Conservation (phyloP, 2,113 vertebrate genomes). For the Accipiter cooperii region DNA sequence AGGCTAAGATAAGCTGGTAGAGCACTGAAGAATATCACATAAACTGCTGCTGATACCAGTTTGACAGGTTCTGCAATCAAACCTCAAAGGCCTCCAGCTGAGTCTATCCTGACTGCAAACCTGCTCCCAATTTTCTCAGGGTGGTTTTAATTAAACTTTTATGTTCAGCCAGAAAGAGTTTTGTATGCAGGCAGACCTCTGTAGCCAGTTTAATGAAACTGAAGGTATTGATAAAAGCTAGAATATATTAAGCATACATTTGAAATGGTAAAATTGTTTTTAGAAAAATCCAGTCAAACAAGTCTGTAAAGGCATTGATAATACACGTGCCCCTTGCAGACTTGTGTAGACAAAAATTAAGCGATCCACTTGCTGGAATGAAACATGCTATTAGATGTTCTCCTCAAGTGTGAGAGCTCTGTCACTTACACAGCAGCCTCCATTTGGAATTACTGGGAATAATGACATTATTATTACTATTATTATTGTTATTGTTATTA, state of each 20-base stretch:
- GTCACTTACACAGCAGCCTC: background rate
- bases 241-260: background rate
- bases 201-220: background rate
- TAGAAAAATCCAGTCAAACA: background rate
- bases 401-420: background rate
- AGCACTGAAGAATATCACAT: background rate
- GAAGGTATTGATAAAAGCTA: background rate
- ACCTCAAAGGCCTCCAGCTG: background rate
- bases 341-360: background rate
- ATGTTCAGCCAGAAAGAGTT: background rate
- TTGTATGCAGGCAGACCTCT: background rate
- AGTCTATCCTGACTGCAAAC: background rate
- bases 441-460: background rate
- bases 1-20: background rate
- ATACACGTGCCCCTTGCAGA: background rate
- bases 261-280: background rate
- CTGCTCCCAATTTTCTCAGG: background rate
- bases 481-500: background rate
- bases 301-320: background rate
- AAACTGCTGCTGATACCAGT: background rate
- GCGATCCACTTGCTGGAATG: background rate
- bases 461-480: background rate
- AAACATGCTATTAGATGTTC: background rate
- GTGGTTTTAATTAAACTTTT: constrained; percentile 34
- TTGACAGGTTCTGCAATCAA: background rate